A percentile compares a stretch with the other conserved stretches of the same genome.
These are phyloP conservation scores for Perdita meconis DNA, from an alignment of 2,888 invertebrate genomes.

Conservation along the genomic window DNA sequence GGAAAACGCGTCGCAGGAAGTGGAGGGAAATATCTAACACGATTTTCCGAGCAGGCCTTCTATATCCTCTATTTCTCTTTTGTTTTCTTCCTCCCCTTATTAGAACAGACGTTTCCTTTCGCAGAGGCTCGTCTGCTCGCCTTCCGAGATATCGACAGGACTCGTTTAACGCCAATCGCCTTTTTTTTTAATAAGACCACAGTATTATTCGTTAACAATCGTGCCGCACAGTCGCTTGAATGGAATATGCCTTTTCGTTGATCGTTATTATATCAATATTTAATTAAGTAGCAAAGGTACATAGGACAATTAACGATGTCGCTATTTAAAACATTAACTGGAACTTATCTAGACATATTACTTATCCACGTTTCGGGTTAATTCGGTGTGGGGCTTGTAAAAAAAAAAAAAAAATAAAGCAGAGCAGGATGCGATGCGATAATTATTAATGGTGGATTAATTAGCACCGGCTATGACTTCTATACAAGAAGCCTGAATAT, in stretches of 20 bases:
- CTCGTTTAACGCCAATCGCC: constrained; percentile 14
- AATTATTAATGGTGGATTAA: too few relatives aligned
- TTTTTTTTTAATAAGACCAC: constrained; percentile 8
- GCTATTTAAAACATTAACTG: constrained; percentile 19
- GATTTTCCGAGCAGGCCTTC: neutral
- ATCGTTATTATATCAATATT: constrained; percentile 8
- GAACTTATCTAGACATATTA: constrained; percentile 16
- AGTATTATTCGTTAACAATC: constrained; percentile 33
- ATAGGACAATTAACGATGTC: constrained; percentile 3
- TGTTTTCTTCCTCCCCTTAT: too few relatives aligned
- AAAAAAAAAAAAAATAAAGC: constrained; percentile 28
- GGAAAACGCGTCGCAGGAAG: neutral
- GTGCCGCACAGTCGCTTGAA: constrained; percentile 23
- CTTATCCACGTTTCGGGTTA: constrained; percentile 22
- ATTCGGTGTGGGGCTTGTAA: constrained; percentile 64
- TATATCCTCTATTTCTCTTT: neutral
- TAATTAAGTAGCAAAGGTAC: constrained; percentile 1
- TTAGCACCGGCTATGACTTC: constrained; percentile 9
- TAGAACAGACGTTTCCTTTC: constrained; percentile 22
- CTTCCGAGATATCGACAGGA: neutral
- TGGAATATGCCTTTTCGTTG: constrained; percentile 9
- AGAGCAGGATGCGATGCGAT: neutral
- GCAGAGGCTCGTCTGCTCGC: neutral
- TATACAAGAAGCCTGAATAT: constrained; percentile 11
- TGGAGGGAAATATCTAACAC: constrained; percentile 17